Conservation (phyloP, 2,113 vertebrate species). For the Vicugna pacos region DNA sequence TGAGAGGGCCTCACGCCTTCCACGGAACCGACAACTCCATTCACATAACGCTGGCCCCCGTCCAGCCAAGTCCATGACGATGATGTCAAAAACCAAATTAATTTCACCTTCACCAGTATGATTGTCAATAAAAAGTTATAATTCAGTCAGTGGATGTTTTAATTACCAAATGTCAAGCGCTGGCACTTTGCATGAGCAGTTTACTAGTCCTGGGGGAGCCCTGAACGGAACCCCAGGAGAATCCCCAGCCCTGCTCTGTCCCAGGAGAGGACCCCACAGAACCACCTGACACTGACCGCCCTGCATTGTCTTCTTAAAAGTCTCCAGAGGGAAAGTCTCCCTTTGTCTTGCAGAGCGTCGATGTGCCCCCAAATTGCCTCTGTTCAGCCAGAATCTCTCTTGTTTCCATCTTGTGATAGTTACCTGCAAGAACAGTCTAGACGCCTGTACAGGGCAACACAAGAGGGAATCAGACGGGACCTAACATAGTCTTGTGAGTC, state of each 20-base stretch:
- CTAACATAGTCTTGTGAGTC: background rate
- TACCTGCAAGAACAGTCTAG: background rate
- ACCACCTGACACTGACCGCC: background rate
- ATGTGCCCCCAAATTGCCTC: background rate
- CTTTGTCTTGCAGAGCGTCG: background rate
- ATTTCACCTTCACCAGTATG: slow-evolving; percentile 61
- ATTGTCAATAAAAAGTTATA: slow-evolving; percentile 72
- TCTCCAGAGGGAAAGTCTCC: background rate
- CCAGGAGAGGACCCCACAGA: background rate
- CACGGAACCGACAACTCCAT: background rate
- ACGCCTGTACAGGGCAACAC: background rate
- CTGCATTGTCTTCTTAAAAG: background rate
- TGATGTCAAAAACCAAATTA: slow-evolving; percentile 77
- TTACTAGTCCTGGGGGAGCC: slow-evolving; percentile 37
- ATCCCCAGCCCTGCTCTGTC: background rate
- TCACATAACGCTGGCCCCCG: fast-evolving
- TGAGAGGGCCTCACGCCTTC: background rate
- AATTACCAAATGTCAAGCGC: slow-evolving; percentile 71
- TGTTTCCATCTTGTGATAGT: background rate
- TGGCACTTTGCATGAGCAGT: slow-evolving; percentile 64
- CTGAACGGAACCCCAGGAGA: background rate
- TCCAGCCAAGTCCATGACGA: background rate
- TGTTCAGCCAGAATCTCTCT: background rate
- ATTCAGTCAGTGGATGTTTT: slow-evolving; percentile 71
- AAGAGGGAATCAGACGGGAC: background rate